Conservation (phyloP, 2,797 vertebrate genomes). For the Poecilia wingei region DNA sequence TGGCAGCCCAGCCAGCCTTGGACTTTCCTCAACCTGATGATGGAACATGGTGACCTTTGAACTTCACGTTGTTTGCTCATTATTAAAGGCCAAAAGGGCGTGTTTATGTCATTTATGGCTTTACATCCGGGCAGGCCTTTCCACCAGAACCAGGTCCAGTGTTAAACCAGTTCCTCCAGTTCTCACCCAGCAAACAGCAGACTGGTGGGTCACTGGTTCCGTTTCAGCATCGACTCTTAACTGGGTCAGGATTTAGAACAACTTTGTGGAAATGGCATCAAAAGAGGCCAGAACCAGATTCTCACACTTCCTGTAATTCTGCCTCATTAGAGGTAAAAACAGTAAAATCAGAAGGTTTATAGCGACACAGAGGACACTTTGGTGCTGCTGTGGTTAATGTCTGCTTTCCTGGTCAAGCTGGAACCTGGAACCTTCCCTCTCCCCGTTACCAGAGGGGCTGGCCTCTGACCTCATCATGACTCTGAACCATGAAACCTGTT, state of each 20-base stretch:
- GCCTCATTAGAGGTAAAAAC: not conserved
- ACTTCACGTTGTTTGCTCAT: not conserved
- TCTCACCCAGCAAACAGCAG: not conserved
- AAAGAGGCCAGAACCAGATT: not conserved
- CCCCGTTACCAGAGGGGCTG: not conserved
- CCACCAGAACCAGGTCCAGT: not conserved
- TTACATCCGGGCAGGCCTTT: not conserved
- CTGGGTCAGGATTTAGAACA: not conserved
- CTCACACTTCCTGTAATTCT: not conserved
- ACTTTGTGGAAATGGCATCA: not conserved
- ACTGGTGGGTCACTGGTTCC: not conserved
- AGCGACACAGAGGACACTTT: not conserved
- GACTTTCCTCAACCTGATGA: not conserved
- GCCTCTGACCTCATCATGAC: not conserved
- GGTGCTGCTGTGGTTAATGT: not conserved
- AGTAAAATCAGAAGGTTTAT: not conserved
- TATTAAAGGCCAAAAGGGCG: not conserved
- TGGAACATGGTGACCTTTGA: not conserved
- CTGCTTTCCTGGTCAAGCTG: not conserved
- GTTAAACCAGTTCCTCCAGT: not conserved
- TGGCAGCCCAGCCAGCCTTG: not conserved
- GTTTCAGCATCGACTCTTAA: not conserved
- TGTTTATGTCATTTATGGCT: conserved; percentile 1
- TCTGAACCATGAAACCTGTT: too few species aligned
- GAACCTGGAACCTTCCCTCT: not conserved